Evolutionary conservation across 2,888 invertebrate species (phyloP).

Genomic region (Masnerella sp.): DNA sequence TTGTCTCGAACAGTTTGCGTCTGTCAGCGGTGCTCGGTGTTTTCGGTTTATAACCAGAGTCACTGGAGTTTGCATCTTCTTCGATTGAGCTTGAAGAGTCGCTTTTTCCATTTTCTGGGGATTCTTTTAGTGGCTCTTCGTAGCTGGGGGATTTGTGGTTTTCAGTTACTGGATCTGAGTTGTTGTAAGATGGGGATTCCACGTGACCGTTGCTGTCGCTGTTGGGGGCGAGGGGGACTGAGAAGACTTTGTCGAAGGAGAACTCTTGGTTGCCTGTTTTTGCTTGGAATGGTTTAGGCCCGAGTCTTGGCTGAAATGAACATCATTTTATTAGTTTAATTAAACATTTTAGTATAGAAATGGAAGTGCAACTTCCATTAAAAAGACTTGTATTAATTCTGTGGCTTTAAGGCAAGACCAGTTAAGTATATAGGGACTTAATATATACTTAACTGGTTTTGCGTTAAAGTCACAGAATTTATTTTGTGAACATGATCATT

Average conservation of each 20-base stretch:
- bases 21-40: constrained; percentile 89
- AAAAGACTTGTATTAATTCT: too few relatives aligned
- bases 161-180: constrained; percentile 58
- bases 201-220: constrained; percentile 73
- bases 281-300: constrained; percentile 91
- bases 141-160: constrained; percentile 65
- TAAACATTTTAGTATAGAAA: too few relatives aligned
- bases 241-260: constrained; percentile 89
- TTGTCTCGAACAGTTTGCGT: constrained; percentile 84
- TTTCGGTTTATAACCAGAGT: constrained; percentile 84
- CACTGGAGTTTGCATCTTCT: constrained; percentile 82
- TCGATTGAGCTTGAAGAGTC: constrained; percentile 81
- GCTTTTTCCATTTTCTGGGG: constrained; percentile 80
- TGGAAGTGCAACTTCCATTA: too few relatives aligned
- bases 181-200: constrained; percentile 69
- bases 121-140: constrained; percentile 71
- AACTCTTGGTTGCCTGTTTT: constrained; percentile 86
- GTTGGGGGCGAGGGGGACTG: constrained; percentile 85
- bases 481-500: too few relatives aligned
- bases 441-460: too few relatives aligned
- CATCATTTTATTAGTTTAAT: too few relatives aligned
- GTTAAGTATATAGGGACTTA: too few relatives aligned
- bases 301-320: constrained; percentile 87
- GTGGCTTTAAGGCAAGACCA: too few relatives aligned
- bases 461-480: too few relatives aligned